phyloP scores from a whole-genome alignment of 2,797 vertebrate genomes.

The Synanceia verrucosa region DNA sequence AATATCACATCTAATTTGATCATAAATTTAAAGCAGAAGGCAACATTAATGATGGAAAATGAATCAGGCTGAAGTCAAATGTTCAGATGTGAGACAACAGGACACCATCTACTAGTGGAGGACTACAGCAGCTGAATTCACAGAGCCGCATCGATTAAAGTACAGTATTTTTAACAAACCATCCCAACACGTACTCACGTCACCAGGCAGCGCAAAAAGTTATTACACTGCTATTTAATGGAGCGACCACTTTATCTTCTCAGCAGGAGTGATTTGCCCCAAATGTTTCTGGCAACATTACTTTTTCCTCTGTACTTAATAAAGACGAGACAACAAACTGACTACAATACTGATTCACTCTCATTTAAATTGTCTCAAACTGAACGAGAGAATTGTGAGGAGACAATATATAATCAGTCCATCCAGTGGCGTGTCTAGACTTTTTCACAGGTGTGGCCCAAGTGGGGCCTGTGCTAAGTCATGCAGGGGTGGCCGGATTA shows the following conservation, averaged over 20 bases:
- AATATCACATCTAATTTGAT: background rate
- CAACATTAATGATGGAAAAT: background rate
- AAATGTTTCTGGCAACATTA: constrained; percentile 3
- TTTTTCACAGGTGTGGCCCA: too few relatives aligned
- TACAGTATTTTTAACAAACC: constrained; percentile 13
- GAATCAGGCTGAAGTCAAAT: background rate
- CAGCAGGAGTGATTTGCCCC: constrained; percentile 38
- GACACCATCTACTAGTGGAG: constrained; percentile 9
- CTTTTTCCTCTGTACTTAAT: constrained; percentile 15
- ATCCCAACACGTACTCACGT: constrained; percentile 2
- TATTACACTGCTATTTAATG: constrained; percentile 41
- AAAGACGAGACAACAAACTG: constrained; percentile 20
- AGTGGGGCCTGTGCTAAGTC: too few relatives aligned
- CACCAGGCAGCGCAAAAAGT: constrained; percentile 51
- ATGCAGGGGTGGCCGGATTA: too few relatives aligned
- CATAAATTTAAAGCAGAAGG: background rate
- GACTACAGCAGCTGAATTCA: constrained; percentile 17
- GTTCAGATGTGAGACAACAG: constrained; percentile 3
- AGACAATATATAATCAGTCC: constrained; percentile 19
- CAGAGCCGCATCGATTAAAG: constrained; percentile 26
- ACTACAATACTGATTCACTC: constrained; percentile 30
- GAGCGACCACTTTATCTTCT: constrained; percentile 29
- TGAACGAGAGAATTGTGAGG: constrained; percentile 20
- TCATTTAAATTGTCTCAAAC: constrained; percentile 38
- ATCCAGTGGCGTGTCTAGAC: too few relatives aligned